Percentiles rank a stretch among this genome's conserved stretches.
Conservation (phyloP, 2,797 vertebrate genomes). For the Muraenolepis orangiensis region DNA sequence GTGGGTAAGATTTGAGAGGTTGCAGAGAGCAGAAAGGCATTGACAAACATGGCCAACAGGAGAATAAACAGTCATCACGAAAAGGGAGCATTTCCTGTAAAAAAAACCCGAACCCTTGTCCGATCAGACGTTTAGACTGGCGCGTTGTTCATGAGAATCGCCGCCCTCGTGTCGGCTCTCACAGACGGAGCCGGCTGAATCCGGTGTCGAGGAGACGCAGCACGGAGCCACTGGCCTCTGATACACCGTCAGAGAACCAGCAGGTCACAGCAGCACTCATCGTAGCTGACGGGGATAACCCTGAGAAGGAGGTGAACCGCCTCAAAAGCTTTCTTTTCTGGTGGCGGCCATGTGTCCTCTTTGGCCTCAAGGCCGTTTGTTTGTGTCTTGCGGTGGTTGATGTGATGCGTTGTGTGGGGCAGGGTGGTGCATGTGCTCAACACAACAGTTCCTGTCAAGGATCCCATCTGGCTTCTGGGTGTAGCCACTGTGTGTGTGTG, state of each 20-base stretch:
- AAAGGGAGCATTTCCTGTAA: neutral
- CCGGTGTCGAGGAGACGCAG: conserved; percentile 22
- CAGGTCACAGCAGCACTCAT: conserved; percentile 1
- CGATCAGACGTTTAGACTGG: too few species aligned
- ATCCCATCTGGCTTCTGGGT: neutral
- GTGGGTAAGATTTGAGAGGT: neutral
- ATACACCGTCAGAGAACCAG: conserved; percentile 34
- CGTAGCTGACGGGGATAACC: conserved; percentile 20
- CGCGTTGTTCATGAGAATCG: neutral
- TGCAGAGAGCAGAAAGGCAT: neutral
- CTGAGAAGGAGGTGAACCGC: conserved; percentile 46
- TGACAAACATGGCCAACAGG: neutral
- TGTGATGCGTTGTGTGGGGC: neutral
- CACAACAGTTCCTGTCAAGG: neutral
- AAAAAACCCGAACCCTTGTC: neutral
- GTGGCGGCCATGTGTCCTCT: neutral
- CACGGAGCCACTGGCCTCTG: conserved; percentile 15
- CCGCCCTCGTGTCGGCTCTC: conserved; percentile 23
- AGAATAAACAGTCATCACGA: neutral
- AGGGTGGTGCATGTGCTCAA: neutral
- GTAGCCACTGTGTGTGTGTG: neutral
- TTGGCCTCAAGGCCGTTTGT: neutral
- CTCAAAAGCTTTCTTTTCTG: neutral
- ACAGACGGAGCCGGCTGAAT: conserved; percentile 16
- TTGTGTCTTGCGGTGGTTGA: neutral